Evolutionary conservation across 92 coral and sea anemone genomes (phyloP).

Genomic region (Phenganax subtilis): DNA sequence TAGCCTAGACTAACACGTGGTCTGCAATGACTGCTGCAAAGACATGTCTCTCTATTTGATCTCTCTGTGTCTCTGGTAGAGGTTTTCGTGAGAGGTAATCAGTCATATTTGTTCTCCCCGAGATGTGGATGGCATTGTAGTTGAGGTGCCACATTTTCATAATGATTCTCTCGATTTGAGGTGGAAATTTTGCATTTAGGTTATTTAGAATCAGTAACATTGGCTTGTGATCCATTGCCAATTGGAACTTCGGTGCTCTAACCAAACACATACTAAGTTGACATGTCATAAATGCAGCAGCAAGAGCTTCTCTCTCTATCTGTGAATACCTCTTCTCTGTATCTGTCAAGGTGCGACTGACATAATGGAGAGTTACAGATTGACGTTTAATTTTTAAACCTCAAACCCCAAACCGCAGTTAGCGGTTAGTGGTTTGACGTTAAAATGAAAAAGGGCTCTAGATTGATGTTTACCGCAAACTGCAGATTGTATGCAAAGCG

Average conservation of each 20-base stretch:
- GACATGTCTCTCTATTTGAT: conserved; percentile 21
- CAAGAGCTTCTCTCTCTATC: conserved; percentile 51
- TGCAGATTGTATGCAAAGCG: not conserved
- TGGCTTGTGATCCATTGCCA: conserved; percentile 64
- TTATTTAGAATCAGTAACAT: conserved; percentile 58
- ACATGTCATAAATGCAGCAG: conserved; percentile 53
- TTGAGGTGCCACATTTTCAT: conserved; percentile 37
- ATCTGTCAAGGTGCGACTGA: conserved; percentile 48
- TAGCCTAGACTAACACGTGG: conserved; percentile 21
- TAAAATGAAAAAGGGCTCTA: not conserved
- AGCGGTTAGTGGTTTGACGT: not conserved
- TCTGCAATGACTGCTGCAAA: conserved; percentile 17
- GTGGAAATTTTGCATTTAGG: conserved; percentile 40
- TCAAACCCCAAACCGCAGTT: not conserved
- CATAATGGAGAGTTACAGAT: not conserved
- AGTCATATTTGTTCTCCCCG: conserved; percentile 10
- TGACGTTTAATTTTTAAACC: not conserved
- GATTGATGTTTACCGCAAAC: not conserved
- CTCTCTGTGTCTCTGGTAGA: not conserved
- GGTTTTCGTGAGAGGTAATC: conserved; percentile 36
- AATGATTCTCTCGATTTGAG: conserved; percentile 35
- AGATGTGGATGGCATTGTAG: conserved; percentile 27
- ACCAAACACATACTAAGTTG: conserved; percentile 51
- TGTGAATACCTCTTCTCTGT: conserved; percentile 50
- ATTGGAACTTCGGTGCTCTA: conserved; percentile 58